These are phyloP conservation scores for Hyalella azteca DNA, from an alignment of 2,888 invertebrate species.

Conservation along the genomic window DNA sequence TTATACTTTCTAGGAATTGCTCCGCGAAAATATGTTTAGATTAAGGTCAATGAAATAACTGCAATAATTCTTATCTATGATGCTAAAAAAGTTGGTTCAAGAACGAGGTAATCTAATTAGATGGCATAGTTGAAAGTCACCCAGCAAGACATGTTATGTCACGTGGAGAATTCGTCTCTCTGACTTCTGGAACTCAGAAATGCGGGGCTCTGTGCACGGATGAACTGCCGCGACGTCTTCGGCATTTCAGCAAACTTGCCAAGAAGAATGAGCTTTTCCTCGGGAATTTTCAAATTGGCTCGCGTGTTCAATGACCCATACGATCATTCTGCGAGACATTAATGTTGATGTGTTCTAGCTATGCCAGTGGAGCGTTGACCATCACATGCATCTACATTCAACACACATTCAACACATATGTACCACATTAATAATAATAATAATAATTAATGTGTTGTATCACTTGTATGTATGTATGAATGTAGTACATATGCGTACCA, in stretches of 20 bases:
- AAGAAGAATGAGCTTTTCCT: background rate
- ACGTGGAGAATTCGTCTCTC: background rate
- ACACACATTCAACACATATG: too few relatives aligned
- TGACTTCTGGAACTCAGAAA: background rate
- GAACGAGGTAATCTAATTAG: conserved; percentile 19
- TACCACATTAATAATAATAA: too few relatives aligned
- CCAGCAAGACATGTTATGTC: background rate
- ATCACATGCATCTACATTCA: too few relatives aligned
- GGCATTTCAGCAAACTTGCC: background rate
- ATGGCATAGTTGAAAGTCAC: background rate
- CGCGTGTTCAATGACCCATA: conserved; percentile 14
- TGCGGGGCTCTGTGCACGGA: background rate
- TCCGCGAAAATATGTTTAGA: too few relatives aligned
- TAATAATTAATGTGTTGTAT: too few relatives aligned
- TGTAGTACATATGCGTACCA: too few relatives aligned
- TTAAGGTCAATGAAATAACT: background rate
- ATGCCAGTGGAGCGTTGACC: too few relatives aligned
- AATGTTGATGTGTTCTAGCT: too few relatives aligned
- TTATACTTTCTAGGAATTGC: too few relatives aligned
- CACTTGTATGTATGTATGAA: too few relatives aligned
- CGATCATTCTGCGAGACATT: background rate
- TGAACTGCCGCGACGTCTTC: background rate
- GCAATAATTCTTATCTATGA: background rate
- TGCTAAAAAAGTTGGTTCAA: background rate
- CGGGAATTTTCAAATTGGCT: conserved; percentile 13